These are phyloP conservation scores for Atherix ibis DNA, from an alignment of 2,888 invertebrate genomes.

Conservation along the genomic window DNA sequence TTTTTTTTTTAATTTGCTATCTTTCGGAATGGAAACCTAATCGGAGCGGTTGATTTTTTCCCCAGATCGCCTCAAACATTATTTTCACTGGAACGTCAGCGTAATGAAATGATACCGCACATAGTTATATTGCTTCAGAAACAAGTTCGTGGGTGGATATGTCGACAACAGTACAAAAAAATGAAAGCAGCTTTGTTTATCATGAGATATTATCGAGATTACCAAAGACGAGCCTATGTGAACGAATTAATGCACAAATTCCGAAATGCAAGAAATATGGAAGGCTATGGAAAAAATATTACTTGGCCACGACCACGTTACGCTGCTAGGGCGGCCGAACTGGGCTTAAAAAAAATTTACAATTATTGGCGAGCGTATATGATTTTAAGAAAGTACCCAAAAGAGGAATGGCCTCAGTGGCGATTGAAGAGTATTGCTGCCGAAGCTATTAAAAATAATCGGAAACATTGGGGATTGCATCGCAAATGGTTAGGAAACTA, in stretches of 20 bases:
- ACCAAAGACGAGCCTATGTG: slow-evolving; percentile 60
- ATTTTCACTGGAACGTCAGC: slow-evolving; percentile 72
- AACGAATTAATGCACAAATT: slow-evolving; percentile 46
- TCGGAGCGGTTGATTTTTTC: not conserved
- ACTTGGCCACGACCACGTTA: slow-evolving; percentile 71
- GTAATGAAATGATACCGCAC: slow-evolving; percentile 75
- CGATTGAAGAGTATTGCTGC: slow-evolving; percentile 64
- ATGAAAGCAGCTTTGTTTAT: slow-evolving; percentile 76
- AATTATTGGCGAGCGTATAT: slow-evolving; percentile 80
- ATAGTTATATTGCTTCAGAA: slow-evolving; percentile 90
- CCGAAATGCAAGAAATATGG: slow-evolving; percentile 43
- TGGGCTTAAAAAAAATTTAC: slow-evolving; percentile 44
- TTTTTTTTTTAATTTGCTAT: not conserved
- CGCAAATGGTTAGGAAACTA: slow-evolving; percentile 78
- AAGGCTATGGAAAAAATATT: slow-evolving; percentile 62
- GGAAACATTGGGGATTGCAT: slow-evolving; percentile 53
- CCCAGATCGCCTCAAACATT: slow-evolving; percentile 66
- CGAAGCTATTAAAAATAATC: slow-evolving; percentile 45
- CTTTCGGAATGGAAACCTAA: too few species aligned
- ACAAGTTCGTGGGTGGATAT: slow-evolving; percentile 74
- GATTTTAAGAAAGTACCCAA: slow-evolving; percentile 64
- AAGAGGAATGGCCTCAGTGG: slow-evolving; percentile 76
- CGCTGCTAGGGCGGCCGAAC: slow-evolving; percentile 45
- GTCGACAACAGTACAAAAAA: slow-evolving; percentile 62
- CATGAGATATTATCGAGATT: slow-evolving; percentile 57